A percentile compares a stretch with the other conserved stretches of the same genome.
Evolutionary conservation across 2,113 vertebrate genomes (phyloP).

Genomic region (Morone chrysops): DNA sequence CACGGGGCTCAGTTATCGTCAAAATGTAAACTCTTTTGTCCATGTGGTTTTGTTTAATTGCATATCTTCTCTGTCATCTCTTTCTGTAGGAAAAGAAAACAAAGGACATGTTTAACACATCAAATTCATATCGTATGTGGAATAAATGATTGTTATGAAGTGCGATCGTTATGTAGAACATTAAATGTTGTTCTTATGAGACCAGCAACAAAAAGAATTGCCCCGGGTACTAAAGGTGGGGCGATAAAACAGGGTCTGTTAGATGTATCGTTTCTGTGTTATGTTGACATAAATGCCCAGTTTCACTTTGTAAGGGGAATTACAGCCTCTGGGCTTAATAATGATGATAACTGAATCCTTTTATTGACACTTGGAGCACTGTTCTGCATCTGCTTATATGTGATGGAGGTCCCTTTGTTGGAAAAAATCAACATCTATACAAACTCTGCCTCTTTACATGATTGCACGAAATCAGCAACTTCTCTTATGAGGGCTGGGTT

Average conservation of each 20-base stretch:
- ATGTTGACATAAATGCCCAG: slow-evolving; percentile 36
- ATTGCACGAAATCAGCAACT: slow-evolving; percentile 25
- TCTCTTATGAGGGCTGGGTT: background rate
- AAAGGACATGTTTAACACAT: slow-evolving; percentile 39
- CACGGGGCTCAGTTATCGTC: slow-evolving; percentile 69
- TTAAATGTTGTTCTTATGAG: slow-evolving; percentile 3
- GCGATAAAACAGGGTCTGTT: slow-evolving; percentile 35
- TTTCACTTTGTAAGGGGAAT: slow-evolving; percentile 11
- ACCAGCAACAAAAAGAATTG: background rate
- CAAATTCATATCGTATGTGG: background rate
- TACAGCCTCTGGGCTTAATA: slow-evolving; percentile 1
- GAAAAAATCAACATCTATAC: slow-evolving; percentile 12
- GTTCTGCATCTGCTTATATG: slow-evolving; percentile 35
- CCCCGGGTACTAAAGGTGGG: background rate
- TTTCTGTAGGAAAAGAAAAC: slow-evolving; percentile 84
- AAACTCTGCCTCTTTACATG: slow-evolving; percentile 26
- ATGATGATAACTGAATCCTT: slow-evolving; percentile 46
- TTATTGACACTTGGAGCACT: slow-evolving; percentile 35
- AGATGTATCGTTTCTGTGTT: background rate
- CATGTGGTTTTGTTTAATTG: slow-evolving; percentile 85
- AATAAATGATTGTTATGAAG: background rate
- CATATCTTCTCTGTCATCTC: slow-evolving; percentile 96
- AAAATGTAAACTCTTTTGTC: slow-evolving; percentile 71
- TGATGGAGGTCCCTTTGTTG: slow-evolving; percentile 30
- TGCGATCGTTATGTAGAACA: background rate